Evolutionary conservation across 2,888 invertebrate species (phyloP), one percentile per base, ranked within the genome.

Genomic region (Dastarcus helophoroides): DNA sequence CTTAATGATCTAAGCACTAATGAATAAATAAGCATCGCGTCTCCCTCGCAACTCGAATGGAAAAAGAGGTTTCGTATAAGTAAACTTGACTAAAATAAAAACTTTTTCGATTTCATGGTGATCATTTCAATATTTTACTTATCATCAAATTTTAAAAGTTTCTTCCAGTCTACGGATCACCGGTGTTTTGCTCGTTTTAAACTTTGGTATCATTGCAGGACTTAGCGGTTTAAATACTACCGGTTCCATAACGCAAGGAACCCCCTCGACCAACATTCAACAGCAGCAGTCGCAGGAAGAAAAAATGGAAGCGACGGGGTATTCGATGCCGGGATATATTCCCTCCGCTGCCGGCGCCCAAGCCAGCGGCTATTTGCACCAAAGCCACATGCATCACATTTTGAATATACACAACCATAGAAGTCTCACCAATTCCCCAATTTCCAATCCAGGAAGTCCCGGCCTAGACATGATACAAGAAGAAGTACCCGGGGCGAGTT

Each of bases 381-480:
- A 42, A 42, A 36, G 52, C 28, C 50, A 53, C 37, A 48, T 54
- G 31, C 57, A 57, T 46, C 61, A 62, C 46, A 60, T 63, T 26
- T 44, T 63, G 13, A 62, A 61, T 40, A 56, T 61, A 8, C 62
- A 62, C 44, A 57, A 54, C 36, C 73, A 73, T 40, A 54, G 74
- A 28, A 72, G 72, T 0, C 48, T 72, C 5, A 73, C 72, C 29
- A 73, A 72, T 49, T 72, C 71, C 0, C 73, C 74, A 0, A 73
- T 72, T 2, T 72, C 72, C 3, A 73, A 71, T 50, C 73, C 73
- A 0, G 69, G 71, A 1, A 76, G 76, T 35, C 79, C 79, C 1
- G 69, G 70, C 3, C 54, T 85, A 33, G 82, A 81, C 50, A 84
- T 84, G 72, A 85, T 84, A 26, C 82, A 79, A 55, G 77, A 77